Conservation (phyloP, 2,888 invertebrate genomes). For the Cheilosia variabilis region DNA sequence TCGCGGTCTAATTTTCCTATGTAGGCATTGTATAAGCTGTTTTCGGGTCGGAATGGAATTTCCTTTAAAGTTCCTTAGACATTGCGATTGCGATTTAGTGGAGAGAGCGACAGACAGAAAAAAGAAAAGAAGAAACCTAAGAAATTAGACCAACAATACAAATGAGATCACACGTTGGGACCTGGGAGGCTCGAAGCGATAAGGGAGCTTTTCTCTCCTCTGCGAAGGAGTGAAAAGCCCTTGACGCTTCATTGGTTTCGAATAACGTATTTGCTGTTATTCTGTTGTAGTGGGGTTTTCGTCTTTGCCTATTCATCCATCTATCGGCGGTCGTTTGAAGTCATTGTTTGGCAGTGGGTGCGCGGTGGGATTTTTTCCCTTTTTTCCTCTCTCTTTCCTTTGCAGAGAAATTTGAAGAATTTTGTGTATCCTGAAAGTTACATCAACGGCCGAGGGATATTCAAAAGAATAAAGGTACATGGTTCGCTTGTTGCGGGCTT, state of each 20-base stretch:
- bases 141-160: conserved; percentile 58
- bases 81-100: conserved; percentile 43
- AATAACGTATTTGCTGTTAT: conserved; percentile 47
- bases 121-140: background rate
- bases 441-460: conserved; percentile 69
- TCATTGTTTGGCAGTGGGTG: conserved; percentile 66
- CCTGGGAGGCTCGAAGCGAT: conserved; percentile 29
- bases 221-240: conserved; percentile 66
- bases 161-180: conserved; percentile 32
- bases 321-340: conserved; percentile 72
- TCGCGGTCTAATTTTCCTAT: background rate
- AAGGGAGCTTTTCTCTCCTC: conserved; percentile 56
- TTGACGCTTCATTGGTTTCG: conserved; percentile 72
- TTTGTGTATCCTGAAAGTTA: conserved; percentile 61
- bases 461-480: conserved; percentile 66
- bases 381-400: background rate
- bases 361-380: conserved; percentile 28
- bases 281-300: conserved; percentile 10
- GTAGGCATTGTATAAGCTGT: conserved; percentile 34
- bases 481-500: conserved; percentile 42
- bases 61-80: conserved; percentile 57
- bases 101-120: background rate
- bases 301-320: conserved; percentile 70
- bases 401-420: conserved; percentile 53
- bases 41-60: conserved; percentile 55